These are phyloP conservation scores for Vulpes ferrilata DNA, from an alignment of 2,113 vertebrate genomes.

Conservation along the genomic window DNA sequence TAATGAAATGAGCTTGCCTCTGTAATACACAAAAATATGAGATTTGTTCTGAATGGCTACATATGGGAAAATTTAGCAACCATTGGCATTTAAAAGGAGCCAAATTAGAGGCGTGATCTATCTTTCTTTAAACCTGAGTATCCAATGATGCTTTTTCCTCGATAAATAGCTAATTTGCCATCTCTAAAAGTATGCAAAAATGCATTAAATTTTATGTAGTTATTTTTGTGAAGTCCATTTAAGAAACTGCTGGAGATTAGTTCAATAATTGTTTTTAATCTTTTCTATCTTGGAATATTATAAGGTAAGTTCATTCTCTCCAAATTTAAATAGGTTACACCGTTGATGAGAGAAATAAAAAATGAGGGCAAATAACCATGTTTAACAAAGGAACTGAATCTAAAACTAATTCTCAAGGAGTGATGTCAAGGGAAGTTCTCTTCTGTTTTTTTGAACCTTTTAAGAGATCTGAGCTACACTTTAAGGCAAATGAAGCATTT, in stretches of 20 bases:
- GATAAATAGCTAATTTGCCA: neutral
- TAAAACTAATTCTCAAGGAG: constrained; percentile 18
- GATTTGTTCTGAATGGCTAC: neutral
- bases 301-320: neutral
- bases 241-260: neutral
- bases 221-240: neutral
- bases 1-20: neutral
- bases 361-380: neutral
- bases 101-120: neutral
- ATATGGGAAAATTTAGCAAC: neutral
- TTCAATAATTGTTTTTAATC: neutral
- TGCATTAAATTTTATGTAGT: neutral
- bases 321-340: neutral
- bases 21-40: neutral
- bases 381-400: constrained; percentile 30
- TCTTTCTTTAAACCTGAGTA: neutral
- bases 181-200: neutral
- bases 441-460: neutral
- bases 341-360: neutral
- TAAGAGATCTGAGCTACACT: neutral
- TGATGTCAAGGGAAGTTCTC: neutral
- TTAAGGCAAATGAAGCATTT: constrained; percentile 42
- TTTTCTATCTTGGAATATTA: neutral
- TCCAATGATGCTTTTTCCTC: neutral
- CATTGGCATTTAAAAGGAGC: neutral